Evolutionary conservation across 2,797 vertebrate species (phyloP), one percentile per base, ranked within the genome.

Genomic region (Allobates femoralis): DNA sequence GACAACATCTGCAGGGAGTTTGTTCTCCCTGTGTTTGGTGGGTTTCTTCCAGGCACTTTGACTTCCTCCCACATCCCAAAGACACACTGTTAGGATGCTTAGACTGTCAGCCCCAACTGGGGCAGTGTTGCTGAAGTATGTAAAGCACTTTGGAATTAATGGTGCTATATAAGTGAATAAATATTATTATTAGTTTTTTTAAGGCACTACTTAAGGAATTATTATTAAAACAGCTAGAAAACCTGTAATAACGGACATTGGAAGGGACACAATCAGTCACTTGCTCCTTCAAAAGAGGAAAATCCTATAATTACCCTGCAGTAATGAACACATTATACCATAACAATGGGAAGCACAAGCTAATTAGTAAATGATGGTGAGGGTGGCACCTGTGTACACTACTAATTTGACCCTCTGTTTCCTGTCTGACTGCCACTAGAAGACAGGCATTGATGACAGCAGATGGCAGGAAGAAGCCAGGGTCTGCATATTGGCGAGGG

Each of bases 291-390:
- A 50, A 7, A 53, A 41, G 30, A 69, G 84, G 64, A 79, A 56
- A 69, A 55, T 64, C 66, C 66, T 73, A n/a, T 60, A 86, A 86
- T 86, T 81, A 86, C 51, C 16, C 5, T 5, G n/a, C 37, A 62
- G 50, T 85, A 56, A 73, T 82, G 66, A 58, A 55, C 30, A 51
- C 41, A 53, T 41, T 30, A 58, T 12, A 14, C 23, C 19, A 55
- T 12, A 76, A 60, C 21, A 67, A 37, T n/a, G 67, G 55, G 26
- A 19, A 10, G 15, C 30, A 23, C 15, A 12, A 11, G 28, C 12
- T 84, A 53, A 30, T 66, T 77, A 64, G 0, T 66, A 64, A n/a
- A 51, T 28, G 12, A 37, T 26, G 81, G 30, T 41, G 30, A 37
- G 4, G 34, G 77, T n/a, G 32, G 53, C 21, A 60, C 37, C 66